phyloP scores from a whole-genome alignment of 2,888 invertebrate species.

The Melikaiella ostensackeni region DNA sequence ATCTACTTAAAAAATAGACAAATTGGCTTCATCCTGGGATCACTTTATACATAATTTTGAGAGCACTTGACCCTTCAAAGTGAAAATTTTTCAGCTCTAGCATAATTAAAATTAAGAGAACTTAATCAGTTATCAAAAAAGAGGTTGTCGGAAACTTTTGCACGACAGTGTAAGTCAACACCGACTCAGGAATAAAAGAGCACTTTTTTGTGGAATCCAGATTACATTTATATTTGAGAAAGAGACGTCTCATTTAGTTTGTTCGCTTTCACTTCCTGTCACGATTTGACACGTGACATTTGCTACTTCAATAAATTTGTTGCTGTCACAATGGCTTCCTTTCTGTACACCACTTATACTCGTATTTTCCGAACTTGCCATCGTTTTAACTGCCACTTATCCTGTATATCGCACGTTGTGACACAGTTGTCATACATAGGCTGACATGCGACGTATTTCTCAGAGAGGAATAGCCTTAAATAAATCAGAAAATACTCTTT shows the following conservation, averaged over 20 bases:
- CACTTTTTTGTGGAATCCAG: background rate
- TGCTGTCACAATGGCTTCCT: background rate
- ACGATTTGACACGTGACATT: background rate
- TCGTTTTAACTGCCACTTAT: conserved; percentile 1
- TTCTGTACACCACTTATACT: background rate
- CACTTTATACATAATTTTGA: no score
- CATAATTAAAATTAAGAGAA: no score
- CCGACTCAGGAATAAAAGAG: no score
- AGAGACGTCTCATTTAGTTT: background rate
- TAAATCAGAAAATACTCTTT: background rate
- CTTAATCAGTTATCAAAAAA: no score
- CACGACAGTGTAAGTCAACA: no score
- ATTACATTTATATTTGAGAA: background rate
- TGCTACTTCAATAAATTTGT: conserved; percentile 1
- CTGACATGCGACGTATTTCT: background rate
- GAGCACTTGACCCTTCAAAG: no score
- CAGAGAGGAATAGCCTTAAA: background rate
- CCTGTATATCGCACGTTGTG: background rate
- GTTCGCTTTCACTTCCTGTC: background rate
- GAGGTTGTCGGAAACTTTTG: no score
- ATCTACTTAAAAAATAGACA: no score
- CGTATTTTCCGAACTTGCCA: background rate
- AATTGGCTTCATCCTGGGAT: no score
- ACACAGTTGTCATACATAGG: background rate
- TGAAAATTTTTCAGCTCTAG: no score